phyloP scores from a whole-genome alignment of 2,113 vertebrate species.

The Cottus gobio region DNA sequence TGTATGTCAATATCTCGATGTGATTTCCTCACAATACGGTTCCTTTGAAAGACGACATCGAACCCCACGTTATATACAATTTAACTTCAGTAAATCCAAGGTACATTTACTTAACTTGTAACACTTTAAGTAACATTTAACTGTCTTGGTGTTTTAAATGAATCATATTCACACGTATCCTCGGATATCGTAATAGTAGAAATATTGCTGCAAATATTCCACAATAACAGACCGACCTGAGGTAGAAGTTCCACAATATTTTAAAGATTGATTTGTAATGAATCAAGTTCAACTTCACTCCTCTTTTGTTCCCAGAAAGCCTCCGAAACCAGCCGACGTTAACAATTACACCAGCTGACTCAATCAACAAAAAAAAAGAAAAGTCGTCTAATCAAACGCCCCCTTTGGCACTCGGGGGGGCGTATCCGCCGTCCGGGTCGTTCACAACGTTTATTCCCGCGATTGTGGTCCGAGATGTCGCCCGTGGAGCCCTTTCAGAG shows the following conservation, averaged over 20 bases:
- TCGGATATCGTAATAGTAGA: neutral
- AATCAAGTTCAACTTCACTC: neutral
- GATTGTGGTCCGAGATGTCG: neutral
- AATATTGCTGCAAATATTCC: neutral
- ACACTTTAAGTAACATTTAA: neutral
- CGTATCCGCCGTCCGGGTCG: neutral
- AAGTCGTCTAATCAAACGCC: slow-evolving; percentile 17
- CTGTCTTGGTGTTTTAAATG: neutral
- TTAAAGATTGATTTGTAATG: neutral
- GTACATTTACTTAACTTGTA: neutral
- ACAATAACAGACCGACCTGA: neutral
- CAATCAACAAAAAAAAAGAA: slow-evolving; percentile 30
- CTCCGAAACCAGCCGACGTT: neutral
- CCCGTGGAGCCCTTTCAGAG: slow-evolving; percentile 21
- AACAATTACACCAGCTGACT: neutral
- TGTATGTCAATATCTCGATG: neutral
- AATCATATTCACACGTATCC: neutral
- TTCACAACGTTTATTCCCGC: neutral
- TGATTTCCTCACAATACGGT: too few relatives aligned
- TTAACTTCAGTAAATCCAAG: neutral
- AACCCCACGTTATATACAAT: neutral
- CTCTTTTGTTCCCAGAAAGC: neutral
- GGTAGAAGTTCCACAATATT: neutral
- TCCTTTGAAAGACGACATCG: too few relatives aligned
- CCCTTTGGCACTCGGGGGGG: neutral